Percentiles rank a stretch among this genome's conserved stretches.
Evolutionary conservation across 2,888 invertebrate species (phyloP).

Genomic region (Lasioglossum malachurum): DNA sequence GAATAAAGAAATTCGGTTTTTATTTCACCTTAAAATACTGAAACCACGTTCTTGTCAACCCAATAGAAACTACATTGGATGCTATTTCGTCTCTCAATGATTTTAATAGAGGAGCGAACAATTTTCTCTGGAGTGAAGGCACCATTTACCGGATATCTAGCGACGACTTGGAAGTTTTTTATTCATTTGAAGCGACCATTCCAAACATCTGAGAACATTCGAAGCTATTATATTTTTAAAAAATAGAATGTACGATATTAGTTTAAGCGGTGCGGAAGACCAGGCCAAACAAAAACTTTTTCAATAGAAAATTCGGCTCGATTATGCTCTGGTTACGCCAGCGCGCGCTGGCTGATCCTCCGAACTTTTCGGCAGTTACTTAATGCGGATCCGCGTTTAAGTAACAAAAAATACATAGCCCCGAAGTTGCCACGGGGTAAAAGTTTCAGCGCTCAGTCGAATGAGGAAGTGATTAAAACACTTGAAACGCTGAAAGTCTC

Average conservation of each 20-base stretch:
- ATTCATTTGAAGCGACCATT: too few species aligned
- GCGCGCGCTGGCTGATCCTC: not conserved
- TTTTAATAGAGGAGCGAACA: too few species aligned
- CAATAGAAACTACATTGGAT: too few species aligned
- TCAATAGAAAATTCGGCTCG: not conserved
- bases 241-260: not conserved
- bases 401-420: conserved; percentile 17
- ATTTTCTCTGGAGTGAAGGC: too few species aligned
- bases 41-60: too few species aligned
- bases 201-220: not conserved
- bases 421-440: conserved; percentile 13
- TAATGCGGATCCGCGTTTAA: not conserved
- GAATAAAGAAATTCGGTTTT: too few species aligned
- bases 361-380: not conserved
- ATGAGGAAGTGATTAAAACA: conserved; percentile 36
- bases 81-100: too few species aligned
- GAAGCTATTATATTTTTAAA: not conserved
- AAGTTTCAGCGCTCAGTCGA: conserved; percentile 18
- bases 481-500: conserved; percentile 21
- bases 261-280: not conserved
- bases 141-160: too few species aligned
- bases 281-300: not conserved
- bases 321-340: not conserved
- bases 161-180: too few species aligned
- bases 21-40: too few species aligned